Evolutionary conservation across 2,797 vertebrate species (phyloP).

Genomic region (Neosilurus mollespiculum): DNA sequence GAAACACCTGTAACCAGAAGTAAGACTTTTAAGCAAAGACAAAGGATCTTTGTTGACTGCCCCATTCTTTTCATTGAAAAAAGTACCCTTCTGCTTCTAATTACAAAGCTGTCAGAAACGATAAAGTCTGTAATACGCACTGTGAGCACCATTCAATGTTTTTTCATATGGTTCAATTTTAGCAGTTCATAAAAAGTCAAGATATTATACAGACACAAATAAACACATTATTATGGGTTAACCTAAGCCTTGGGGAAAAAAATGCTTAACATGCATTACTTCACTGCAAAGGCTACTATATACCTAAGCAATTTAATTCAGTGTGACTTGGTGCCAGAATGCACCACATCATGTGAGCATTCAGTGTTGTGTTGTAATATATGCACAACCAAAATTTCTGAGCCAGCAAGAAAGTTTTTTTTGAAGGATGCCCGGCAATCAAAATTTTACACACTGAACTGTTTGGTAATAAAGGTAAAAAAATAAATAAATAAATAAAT

Average conservation of each 20-base stretch:
- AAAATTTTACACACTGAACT: not conserved
- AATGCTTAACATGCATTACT: conserved; percentile 22
- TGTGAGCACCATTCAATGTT: not conserved
- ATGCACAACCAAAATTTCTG: not conserved
- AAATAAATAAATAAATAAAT: no score
- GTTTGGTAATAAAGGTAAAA: not conserved
- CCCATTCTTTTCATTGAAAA: conserved; percentile 16
- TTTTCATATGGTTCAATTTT: conserved; percentile 27
- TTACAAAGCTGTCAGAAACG: conserved; percentile 25
- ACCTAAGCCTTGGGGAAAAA: not conserved
- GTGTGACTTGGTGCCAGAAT: not conserved
- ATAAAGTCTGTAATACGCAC: conserved; percentile 18
- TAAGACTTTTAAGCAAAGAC: conserved; percentile 8
- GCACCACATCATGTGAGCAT: not conserved
- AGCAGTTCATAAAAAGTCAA: conserved; percentile 19
- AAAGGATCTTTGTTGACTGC: conserved; percentile 13
- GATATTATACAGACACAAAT: conserved; percentile 35
- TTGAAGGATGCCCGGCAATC: not conserved
- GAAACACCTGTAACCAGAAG: not conserved
- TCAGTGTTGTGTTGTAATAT: not conserved
- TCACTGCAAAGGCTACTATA: conserved; percentile 2
- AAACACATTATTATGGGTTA: conserved; percentile 23
- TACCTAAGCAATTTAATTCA: conserved; percentile 8
- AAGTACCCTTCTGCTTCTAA: conserved; percentile 11
- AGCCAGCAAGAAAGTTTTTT: not conserved